Evolutionary conservation across 2,113 vertebrate genomes (phyloP), one percentile per base, ranked within the genome.

Genomic region (Uria lomvia): DNA sequence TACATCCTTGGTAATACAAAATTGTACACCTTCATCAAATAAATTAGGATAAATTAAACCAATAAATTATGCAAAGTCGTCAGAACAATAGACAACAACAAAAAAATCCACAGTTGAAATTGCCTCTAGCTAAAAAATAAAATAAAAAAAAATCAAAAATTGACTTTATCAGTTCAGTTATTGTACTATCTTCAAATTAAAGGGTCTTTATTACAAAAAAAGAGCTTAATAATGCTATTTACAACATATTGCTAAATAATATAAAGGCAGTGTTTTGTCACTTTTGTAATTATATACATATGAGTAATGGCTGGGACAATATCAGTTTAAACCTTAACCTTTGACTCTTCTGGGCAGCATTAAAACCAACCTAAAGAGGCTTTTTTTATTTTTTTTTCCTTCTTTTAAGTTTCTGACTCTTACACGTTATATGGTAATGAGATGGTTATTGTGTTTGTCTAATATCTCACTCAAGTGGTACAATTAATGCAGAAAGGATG

Each of bases 31-130:
- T 98, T 98, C 98, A 99, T 99, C 98, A 99, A 99, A 99, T 99
- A 99, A 99, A 99, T 99, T 99, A 99, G 98, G 99, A 99, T 99
- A 99, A 99, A 99, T 99, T 99, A 99, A 99, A 99, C 98, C 98
- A 99, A 99, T 99, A 99, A 99, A 99, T 99, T 99, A 99, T 99
- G 99, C 98, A 99, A 99, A 98, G 99, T 99, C 98, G 98, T 99
- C 98, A 99, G 99, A 99, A 99, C 99, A 99, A 98, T 96, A 98
- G 98, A 98, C 98, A 98, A 99, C 98, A 99, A 98, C 98, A 98
- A 98, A 96, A 97, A 98, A 98, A 98, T 98, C 98, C 98, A 98
- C 98, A 99, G 98, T 98, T 97, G 98, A 99, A 99, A 98, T 98
- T 98, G 98, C 97, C 97, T 98, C 97, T 98, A 98, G 98, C 98